Percentiles rank a stretch among this genome's conserved stretches.
Evolutionary conservation across 2,888 invertebrate genomes (phyloP).

Genomic region (Colostygia pectinataria): DNA sequence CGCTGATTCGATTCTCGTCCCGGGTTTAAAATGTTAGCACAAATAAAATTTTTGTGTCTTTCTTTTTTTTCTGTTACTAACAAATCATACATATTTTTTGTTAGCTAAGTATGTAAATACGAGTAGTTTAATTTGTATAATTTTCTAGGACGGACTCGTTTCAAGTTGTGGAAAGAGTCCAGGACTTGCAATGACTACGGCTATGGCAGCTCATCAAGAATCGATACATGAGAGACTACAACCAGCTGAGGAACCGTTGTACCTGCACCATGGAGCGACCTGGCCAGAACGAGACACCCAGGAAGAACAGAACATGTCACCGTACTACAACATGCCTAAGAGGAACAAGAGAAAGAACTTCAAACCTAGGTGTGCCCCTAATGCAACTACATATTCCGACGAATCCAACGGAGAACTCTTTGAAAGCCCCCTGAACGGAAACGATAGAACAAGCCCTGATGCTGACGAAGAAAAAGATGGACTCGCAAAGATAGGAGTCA

Average conservation of each 20-base stretch:
- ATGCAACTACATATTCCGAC: constrained; percentile 76
- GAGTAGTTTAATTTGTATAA: constrained; percentile 6
- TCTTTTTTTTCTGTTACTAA: too few species aligned
- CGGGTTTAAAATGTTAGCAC: not conserved
- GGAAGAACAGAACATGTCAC: constrained; percentile 69
- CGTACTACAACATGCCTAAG: constrained; percentile 82
- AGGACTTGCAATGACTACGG: constrained; percentile 81
- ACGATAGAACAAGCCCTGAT: constrained; percentile 67
- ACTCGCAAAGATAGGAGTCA: constrained; percentile 75
- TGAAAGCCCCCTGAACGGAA: constrained; percentile 68
- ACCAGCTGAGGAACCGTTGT: constrained; percentile 72
- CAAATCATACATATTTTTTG: too few species aligned
- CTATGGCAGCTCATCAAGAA: constrained; percentile 82
- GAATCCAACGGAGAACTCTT: constrained; percentile 72
- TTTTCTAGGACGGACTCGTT: constrained; percentile 66
- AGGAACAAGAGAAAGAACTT: constrained; percentile 91
- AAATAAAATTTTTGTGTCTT: not conserved
- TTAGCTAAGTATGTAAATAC: not conserved
- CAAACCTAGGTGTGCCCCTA: constrained; percentile 88
- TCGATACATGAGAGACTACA: constrained; percentile 80
- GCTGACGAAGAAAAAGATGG: constrained; percentile 52
- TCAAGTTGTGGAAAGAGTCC: constrained; percentile 66
- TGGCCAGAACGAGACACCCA: constrained; percentile 76
- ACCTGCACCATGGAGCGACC: constrained; percentile 78
- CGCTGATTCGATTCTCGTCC: constrained; percentile 10